A percentile compares a stretch with the other conserved stretches of the same genome.
These are phyloP conservation scores for Pangasius sanitwongsei DNA, from an alignment of 2,797 vertebrate genomes.

Conservation along the genomic window DNA sequence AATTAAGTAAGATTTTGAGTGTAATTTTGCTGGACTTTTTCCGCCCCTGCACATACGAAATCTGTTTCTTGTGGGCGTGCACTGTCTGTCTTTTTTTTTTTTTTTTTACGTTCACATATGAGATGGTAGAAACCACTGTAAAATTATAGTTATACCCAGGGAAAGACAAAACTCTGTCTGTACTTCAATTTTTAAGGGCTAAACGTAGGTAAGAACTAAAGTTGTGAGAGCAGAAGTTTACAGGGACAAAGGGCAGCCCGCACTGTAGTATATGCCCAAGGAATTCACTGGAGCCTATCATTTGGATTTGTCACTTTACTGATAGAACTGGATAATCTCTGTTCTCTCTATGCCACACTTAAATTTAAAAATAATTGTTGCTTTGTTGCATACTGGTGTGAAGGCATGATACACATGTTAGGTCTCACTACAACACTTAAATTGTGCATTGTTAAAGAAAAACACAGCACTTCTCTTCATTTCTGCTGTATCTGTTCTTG, in stretches of 20 bases:
- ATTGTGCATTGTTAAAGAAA: background rate
- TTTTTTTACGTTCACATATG: background rate
- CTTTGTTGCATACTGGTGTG: background rate
- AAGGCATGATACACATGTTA: no score
- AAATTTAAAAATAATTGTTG: background rate
- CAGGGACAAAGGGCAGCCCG: background rate
- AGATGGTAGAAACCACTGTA: background rate
- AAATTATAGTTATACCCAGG: background rate
- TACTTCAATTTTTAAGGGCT: background rate
- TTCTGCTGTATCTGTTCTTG: background rate
- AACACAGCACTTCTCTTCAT: background rate
- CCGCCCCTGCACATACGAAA: background rate
- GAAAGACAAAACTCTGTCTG: background rate
- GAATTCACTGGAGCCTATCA: background rate
- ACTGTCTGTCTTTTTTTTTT: background rate
- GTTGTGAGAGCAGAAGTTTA: background rate
- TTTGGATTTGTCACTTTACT: background rate
- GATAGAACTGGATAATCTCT: no score
- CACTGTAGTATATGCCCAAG: background rate
- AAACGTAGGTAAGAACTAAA: background rate
- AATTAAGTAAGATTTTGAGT: background rate
- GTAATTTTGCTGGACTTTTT: slow-evolving; percentile 3
- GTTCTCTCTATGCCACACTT: background rate
- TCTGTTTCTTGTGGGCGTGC: background rate
- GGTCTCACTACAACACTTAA: background rate